Evolutionary conservation across 2,113 vertebrate species (phyloP), one percentile per base, ranked within the genome.

Genomic region (Mugil cephalus): DNA sequence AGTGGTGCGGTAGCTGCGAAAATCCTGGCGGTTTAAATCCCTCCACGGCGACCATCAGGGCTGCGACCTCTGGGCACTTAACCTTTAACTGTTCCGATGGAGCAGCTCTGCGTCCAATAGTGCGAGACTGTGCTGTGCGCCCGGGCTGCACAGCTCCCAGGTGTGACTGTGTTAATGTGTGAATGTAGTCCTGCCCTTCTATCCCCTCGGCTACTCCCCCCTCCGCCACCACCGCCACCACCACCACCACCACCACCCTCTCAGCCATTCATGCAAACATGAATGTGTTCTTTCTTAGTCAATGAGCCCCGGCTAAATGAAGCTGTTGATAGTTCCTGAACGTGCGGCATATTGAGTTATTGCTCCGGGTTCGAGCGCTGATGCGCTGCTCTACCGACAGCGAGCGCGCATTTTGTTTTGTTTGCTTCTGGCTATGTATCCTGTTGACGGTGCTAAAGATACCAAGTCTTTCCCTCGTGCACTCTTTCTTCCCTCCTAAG

Each of bases 361-460:
- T 63, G 66, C 53, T 79, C 45, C 38, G 50, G 66, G 48, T 74
- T 39, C 66, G 17, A 43, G 24, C 46, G 45, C 19, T 35, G 39
- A 10, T 62, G 21, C 9, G 2, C 36, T 6, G 35, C n/a, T 48
- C 45, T 39, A 10, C 14, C 48, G 48, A 45, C 60, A 36, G 50
- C 61, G 51, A n/a, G 60, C 17, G 19, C 53, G n/a, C 51, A 69
- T 56, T 43, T 15, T 48, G 8, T 39, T 80, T 10, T 59, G 10
- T 47, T 56, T 59, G 35, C 53, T 74, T 36, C 52, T 69, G 36
- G 40, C 61, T 39, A 10, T 63, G 61, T 47, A 66, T 89, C 77
- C 82, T 90, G 85, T 91, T 89, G 85, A 86, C 80, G 73, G 60
- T 64, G 63, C 52, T 80, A 69, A 69, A 84, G 80, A 88, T 82